Percentiles rank a stretch among this genome's conserved stretches.
Evolutionary conservation across 2,113 vertebrate species (phyloP).

Genomic region (Forbesichthys papilliferus): DNA sequence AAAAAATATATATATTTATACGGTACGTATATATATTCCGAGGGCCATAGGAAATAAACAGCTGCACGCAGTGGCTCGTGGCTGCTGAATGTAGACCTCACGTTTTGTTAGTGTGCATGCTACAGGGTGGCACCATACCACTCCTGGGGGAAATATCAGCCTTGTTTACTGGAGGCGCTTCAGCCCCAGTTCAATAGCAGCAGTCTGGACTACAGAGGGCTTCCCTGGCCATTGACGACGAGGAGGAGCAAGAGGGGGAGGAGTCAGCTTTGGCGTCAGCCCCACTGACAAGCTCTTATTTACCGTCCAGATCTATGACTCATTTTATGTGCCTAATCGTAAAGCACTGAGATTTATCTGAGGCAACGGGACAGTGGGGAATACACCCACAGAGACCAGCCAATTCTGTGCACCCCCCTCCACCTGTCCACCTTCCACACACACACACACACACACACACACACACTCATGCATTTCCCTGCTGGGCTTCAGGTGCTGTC

Average conservation of each 20-base stretch:
- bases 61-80: slow-evolving; percentile 19
- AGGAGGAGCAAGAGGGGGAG: slow-evolving; percentile 34
- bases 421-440: slow-evolving; percentile 1
- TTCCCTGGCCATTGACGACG: slow-evolving; percentile 57
- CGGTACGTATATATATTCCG: neutral
- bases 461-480: neutral
- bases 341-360: slow-evolving; percentile 81
- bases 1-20: slow-evolving; percentile 13
- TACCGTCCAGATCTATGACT: slow-evolving; percentile 79
- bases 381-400: slow-evolving; percentile 72
- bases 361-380: slow-evolving; percentile 73
- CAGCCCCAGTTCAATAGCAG: slow-evolving; percentile 68
- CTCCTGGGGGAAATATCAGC: slow-evolving; percentile 68
- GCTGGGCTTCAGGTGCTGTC: slow-evolving; percentile 39
- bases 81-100: slow-evolving; percentile 24
- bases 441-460: neutral
- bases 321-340: slow-evolving; percentile 81
- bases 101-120: slow-evolving; percentile 60
- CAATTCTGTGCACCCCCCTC: slow-evolving; percentile 51
- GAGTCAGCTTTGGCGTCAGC: slow-evolving; percentile 68
- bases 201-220: slow-evolving; percentile 64
- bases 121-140: slow-evolving; percentile 55
- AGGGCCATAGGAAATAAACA: neutral
- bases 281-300: slow-evolving; percentile 79
- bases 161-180: slow-evolving; percentile 74